A percentile compares a stretch with the other conserved stretches of the same genome.
phyloP scores from a whole-genome alignment of 2,113 vertebrate genomes.

The Brachyistius frenatus region DNA sequence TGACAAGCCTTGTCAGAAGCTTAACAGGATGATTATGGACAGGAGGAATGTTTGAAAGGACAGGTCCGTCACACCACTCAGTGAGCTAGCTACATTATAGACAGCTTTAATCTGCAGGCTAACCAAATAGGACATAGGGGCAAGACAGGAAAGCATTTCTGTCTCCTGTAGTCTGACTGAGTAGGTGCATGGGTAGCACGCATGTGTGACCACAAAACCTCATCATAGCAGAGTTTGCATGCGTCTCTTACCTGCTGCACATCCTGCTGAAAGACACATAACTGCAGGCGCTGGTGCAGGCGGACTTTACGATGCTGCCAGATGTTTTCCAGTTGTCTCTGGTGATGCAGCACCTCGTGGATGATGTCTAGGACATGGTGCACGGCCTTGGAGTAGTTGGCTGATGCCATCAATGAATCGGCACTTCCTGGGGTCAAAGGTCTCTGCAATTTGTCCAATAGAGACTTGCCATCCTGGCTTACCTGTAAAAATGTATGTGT shows the following conservation, averaged over 20 bases:
- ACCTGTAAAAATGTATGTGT: constrained; percentile 82
- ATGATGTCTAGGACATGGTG: constrained; percentile 96
- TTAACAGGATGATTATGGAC: too few relatives aligned
- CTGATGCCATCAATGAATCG: constrained; percentile 93
- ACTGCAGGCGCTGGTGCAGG: constrained; percentile 95
- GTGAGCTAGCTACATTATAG: not conserved
- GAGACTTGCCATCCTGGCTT: constrained; percentile 96
- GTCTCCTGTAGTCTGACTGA: too few relatives aligned
- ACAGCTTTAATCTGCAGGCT: too few relatives aligned
- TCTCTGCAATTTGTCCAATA: constrained; percentile 96
- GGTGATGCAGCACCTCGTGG: constrained; percentile 97
- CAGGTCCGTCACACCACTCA: not conserved
- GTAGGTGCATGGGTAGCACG: too few relatives aligned
- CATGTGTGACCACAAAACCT: not conserved
- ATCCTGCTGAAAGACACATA: constrained; percentile 98
- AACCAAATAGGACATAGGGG: not conserved
- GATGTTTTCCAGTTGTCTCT: constrained; percentile 97
- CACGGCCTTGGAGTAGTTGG: constrained; percentile 98
- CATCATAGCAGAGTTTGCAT: not conserved
- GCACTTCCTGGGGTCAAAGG: constrained; percentile 95
- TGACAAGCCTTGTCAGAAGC: not conserved
- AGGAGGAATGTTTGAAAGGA: too few relatives aligned
- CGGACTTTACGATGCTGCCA: constrained; percentile 99
- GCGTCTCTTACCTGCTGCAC: constrained; percentile 91
- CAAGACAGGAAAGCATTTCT: not conserved